Conservation (phyloP, 2,888 invertebrate genomes). For the Xanthorhoe designata region DNA sequence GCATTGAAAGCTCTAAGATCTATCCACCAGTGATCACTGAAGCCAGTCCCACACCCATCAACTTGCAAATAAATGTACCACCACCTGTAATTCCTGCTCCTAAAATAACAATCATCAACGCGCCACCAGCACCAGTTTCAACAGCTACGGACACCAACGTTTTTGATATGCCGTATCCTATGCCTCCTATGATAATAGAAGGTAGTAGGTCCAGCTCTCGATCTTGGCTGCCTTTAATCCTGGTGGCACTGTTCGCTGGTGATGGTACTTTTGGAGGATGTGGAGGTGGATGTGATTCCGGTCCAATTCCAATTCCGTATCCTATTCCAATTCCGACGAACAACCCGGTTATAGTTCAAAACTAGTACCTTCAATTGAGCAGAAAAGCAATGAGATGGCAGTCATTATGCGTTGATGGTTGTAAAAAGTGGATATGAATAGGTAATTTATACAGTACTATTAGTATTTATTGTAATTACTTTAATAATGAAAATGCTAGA, state of each 20-base stretch:
- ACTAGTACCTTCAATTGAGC: slow-evolving; percentile 20
- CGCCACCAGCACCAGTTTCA: slow-evolving; percentile 39
- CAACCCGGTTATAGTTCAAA: slow-evolving; percentile 51
- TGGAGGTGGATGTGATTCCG: slow-evolving; percentile 42
- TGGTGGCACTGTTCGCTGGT: slow-evolving; percentile 56
- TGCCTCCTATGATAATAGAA: slow-evolving; percentile 56
- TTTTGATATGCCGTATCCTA: slow-evolving; percentile 33
- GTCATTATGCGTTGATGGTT: slow-evolving; percentile 11
- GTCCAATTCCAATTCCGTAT: slow-evolving; percentile 57
- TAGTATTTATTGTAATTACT: slow-evolving; percentile 21
- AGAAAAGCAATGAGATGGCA: slow-evolving; percentile 10
- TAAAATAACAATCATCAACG: slow-evolving; percentile 49
- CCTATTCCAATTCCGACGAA: slow-evolving; percentile 62
- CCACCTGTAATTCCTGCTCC: slow-evolving; percentile 53
- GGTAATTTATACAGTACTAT: slow-evolving; percentile 21
- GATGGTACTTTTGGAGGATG: slow-evolving; percentile 45
- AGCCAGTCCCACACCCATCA: slow-evolving; percentile 50
- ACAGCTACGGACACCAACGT: slow-evolving; percentile 27
- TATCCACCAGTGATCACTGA: slow-evolving; percentile 9
- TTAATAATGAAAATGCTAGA: not conserved
- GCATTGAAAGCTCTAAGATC: not conserved
- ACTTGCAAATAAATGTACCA: slow-evolving; percentile 62
- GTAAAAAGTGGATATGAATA: slow-evolving; percentile 9
- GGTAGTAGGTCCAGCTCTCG: slow-evolving; percentile 53
- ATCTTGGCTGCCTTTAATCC: slow-evolving; percentile 58